Base-by-base conservation (phyloP, 2,113 vertebrate species). In the Dipodomys ordii region DNA sequence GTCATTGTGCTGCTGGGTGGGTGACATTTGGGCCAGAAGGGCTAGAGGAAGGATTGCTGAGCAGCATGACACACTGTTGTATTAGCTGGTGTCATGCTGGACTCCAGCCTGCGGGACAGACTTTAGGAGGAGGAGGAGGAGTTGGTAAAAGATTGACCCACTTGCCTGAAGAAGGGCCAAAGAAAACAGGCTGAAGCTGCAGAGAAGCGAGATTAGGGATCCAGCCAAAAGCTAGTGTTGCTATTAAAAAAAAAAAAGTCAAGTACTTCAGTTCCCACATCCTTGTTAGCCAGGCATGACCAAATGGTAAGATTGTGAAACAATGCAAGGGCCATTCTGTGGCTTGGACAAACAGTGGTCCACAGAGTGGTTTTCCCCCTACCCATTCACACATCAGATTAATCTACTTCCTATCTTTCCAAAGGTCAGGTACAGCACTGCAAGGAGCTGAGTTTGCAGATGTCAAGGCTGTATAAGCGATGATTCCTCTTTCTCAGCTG, bases 291-390 rank as follows among this genome's bases (percentile, higher is more conserved):
- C 22, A 74, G 80, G 13, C 30, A 46, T 46, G 53, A 79, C 11
- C 57, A 83, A 73, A 90, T 83, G 65, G 84, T 28, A 60, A 28
- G 60, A 85, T 44, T 90, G 69, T 92, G 88, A 92, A 83, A 62
- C 25, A 35, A 72, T 39, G 1, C 69, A 49, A 62, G 22, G 39
- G 39, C 49, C 32, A 53, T 80, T 83, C 23, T 46, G 28, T 15
- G 46, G n/a, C 7, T 62, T 35, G 81, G 69, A 84, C 5, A 57
- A 64, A 22, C 53, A 27, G 15, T 62, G 2, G 3, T 72, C 23
- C 32, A 44, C 20, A 27, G 1, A 60, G 72, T 82, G 28, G 19
- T 22, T 90, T 88, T 23, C 20, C 86, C 11, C 13, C 11, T 85
- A 20, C 8, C 49, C 23, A 67, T 76, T 30, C 13, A 74, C 32